Evolutionary conservation across 2,888 invertebrate genomes (phyloP), one percentile per base, ranked within the genome.

Genomic region (Himalopsyche japonica): DNA sequence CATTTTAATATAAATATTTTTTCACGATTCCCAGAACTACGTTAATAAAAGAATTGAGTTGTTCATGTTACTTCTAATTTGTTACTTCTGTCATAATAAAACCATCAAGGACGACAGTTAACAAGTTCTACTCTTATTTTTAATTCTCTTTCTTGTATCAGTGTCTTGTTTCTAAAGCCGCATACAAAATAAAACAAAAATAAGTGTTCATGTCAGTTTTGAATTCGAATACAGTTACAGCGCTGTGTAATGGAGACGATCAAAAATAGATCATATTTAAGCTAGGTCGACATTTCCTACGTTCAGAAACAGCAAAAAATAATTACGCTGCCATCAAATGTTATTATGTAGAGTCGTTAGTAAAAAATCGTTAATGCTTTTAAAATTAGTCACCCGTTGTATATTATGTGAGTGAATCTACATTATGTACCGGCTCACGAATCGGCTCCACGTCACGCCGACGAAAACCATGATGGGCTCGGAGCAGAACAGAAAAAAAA

Each of bases 341-440:
- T 70, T 70, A 70, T 70, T 70, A 24, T 24, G 8, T 57, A 24
- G 57, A 57, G 57, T 70, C 70, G 70, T n/a, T 82, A 64, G 34
- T 77, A 81, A 80, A 81, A 84, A 78, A 80, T 81, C 86, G 86
- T 86, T 86, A 86, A 86, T 84, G 84, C 76, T 82, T 84, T 86
- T 86, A 80, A 86, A 84, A 84, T 86, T 86, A 86, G 86, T 86
- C 83, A 84, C 81, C 84, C 82, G 83, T 34, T 64, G 49, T 34
- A 43, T 78, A 34, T 49, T 80, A 49, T 80, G 80, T 70, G 70
- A 30, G 70, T 70, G 27, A 20, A 24, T 24, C 30, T 70, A 70
- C 30, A 70, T 70, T 70, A 70, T 20, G 24, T 70, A 70, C 70
- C 30, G 27, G 27, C 70, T 70, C 70, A 84, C 79, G 82, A 84